Conservation (phyloP, 92 coral and sea anemone species). For the Zoanthus gigantus region DNA sequence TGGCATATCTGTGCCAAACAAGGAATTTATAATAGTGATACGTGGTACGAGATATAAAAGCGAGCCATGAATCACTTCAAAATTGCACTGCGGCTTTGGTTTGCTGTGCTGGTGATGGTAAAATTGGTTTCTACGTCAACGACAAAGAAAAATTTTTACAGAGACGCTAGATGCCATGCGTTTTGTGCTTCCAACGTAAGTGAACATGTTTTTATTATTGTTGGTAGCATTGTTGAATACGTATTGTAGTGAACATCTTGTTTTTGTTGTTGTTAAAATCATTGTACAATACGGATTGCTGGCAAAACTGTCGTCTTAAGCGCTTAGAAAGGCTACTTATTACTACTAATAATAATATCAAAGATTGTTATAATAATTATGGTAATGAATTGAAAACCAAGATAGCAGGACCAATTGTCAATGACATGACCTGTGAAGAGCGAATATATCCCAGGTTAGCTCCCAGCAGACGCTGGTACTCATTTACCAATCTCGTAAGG, state of each 20-base stretch:
- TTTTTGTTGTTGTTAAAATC: neutral
- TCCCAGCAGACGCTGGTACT: too few species aligned
- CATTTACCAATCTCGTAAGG: too few species aligned
- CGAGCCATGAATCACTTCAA: constrained; percentile 5
- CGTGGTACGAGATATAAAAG: neutral
- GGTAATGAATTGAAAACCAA: too few species aligned
- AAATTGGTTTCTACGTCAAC: neutral
- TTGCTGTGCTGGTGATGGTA: neutral
- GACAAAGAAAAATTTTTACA: constrained; percentile 9
- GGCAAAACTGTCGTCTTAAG: too few species aligned
- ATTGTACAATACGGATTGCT: neutral
- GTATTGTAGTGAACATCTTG: neutral
- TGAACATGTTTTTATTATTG: neutral
- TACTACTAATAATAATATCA: too few species aligned
- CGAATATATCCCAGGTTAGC: too few species aligned
- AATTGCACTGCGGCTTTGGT: neutral
- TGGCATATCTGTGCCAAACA: neutral
- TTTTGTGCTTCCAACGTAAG: constrained; percentile 39
- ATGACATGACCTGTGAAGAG: too few species aligned
- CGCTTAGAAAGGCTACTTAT: too few species aligned
- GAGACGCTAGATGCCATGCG: constrained; percentile 37
- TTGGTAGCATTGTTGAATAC: neutral
- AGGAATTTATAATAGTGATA: neutral
- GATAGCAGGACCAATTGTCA: too few species aligned
- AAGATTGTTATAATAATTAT: too few species aligned